phyloP scores from a whole-genome alignment of 2,888 invertebrate genomes.

The Ophonus ardosiacus region DNA sequence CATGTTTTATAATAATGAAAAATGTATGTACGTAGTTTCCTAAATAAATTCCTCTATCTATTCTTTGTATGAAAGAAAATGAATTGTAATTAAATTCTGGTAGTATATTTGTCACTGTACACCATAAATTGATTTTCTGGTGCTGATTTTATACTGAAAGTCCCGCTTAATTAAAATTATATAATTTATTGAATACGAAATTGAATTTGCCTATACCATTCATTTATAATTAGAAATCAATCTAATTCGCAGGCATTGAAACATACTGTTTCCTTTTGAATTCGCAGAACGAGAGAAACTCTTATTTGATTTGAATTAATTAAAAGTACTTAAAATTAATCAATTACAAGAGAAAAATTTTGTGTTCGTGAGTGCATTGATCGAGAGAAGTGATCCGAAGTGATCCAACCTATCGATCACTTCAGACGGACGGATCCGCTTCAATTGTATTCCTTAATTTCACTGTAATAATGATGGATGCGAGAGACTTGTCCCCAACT shows the following conservation, averaged over 20 bases:
- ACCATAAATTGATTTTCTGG: too few relatives aligned
- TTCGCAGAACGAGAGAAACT: not conserved
- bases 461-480: slow-evolving; percentile 63
- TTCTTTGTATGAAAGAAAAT: too few relatives aligned
- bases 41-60: too few relatives aligned
- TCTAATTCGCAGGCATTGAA: slow-evolving; percentile 26
- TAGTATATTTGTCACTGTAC: too few relatives aligned
- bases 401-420: slow-evolving; percentile 50
- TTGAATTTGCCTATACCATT: slow-evolving; percentile 16
- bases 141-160: not conserved
- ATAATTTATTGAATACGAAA: slow-evolving; percentile 23
- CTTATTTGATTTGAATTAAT: slow-evolving; percentile 32
- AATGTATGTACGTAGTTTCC: too few relatives aligned
- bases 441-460: slow-evolving; percentile 63
- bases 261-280: not conserved
- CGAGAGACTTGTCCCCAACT: slow-evolving; percentile 51
- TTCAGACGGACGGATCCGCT: slow-evolving; percentile 39
- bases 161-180: slow-evolving; percentile 23
- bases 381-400: slow-evolving; percentile 15
- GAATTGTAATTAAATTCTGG: too few relatives aligned
- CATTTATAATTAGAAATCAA: slow-evolving; percentile 44
- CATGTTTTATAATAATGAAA: too few relatives aligned
- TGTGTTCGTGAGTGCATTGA: slow-evolving; percentile 1
- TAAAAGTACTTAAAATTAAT: slow-evolving; percentile 27
- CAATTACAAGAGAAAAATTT: slow-evolving; percentile 6